Percentiles rank a stretch among this genome's conserved stretches.
phyloP scores from a whole-genome alignment of 2,113 vertebrate species.

The Campylorhamphus procurvoides region DNA sequence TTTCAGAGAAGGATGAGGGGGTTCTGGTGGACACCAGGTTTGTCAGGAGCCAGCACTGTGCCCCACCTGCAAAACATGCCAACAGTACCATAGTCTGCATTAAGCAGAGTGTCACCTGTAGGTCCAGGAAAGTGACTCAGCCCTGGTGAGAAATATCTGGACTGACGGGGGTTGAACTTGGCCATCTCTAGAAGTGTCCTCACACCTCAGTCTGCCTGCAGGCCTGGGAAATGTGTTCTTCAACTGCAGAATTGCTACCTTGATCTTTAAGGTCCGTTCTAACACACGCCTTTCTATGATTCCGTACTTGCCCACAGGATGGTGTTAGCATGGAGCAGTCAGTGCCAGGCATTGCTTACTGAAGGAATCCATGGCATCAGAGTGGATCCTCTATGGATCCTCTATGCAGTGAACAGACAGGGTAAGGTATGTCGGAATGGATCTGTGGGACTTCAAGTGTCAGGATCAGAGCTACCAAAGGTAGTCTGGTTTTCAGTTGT shows the following conservation, averaged over 20 bases:
- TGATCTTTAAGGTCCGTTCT: neutral
- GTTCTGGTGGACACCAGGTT: neutral
- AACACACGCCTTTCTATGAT: neutral
- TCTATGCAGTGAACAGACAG: neutral
- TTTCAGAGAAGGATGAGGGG: neutral
- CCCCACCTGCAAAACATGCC: neutral
- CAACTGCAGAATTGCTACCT: neutral
- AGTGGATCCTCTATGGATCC: neutral
- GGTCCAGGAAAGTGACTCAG: neutral
- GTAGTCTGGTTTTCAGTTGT: neutral
- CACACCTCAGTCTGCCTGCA: neutral
- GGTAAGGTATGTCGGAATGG: neutral
- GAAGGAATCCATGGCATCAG: neutral
- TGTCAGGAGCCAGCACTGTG: neutral
- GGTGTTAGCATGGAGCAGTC: neutral
- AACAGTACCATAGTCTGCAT: neutral
- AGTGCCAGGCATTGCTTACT: neutral
- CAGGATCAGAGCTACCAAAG: neutral
- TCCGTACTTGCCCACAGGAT: fast-evolving
- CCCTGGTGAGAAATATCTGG: neutral
- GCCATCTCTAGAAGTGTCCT: neutral
- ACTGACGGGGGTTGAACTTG: neutral
- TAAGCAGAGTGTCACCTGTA: neutral
- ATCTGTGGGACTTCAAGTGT: neutral
- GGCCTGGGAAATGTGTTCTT: neutral